Evolutionary conservation across 2,797 vertebrate genomes (phyloP).

Genomic region (Cossypha polioptera): DNA sequence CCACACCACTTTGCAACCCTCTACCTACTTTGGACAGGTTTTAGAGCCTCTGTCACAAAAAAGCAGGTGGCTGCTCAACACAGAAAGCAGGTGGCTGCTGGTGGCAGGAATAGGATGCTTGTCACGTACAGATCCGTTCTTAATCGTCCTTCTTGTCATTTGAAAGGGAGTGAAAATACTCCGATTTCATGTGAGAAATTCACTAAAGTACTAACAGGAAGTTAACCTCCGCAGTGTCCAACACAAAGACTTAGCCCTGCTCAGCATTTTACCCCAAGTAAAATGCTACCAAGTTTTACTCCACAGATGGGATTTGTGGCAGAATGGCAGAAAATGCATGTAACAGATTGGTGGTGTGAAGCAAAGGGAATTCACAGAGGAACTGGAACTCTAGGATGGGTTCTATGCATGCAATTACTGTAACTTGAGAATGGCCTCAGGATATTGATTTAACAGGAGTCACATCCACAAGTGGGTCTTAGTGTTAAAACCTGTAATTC

Average conservation of each 20-base stretch:
- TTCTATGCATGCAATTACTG: neutral
- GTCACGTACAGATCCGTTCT: fast-evolving
- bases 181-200: neutral
- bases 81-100: neutral
- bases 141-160: neutral
- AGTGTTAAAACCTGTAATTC: neutral
- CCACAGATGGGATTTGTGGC: fast-evolving
- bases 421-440: neutral
- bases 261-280: neutral
- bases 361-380: neutral
- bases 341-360: neutral
- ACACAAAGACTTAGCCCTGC: neutral
- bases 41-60: neutral
- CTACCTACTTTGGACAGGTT: neutral
- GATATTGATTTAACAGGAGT: neutral
- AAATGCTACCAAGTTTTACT: neutral
- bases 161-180: neutral
- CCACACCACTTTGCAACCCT: neutral
- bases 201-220: neutral
- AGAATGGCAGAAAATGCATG: neutral
- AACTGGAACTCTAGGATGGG: neutral
- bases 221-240: neutral
- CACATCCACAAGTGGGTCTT: neutral
- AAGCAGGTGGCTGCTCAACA: neutral
- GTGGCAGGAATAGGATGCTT: neutral